Percentiles rank a stretch among this genome's conserved stretches.
Conservation (phyloP, 2,797 vertebrate species). For the Ctenochaetus hawaiiensis region DNA sequence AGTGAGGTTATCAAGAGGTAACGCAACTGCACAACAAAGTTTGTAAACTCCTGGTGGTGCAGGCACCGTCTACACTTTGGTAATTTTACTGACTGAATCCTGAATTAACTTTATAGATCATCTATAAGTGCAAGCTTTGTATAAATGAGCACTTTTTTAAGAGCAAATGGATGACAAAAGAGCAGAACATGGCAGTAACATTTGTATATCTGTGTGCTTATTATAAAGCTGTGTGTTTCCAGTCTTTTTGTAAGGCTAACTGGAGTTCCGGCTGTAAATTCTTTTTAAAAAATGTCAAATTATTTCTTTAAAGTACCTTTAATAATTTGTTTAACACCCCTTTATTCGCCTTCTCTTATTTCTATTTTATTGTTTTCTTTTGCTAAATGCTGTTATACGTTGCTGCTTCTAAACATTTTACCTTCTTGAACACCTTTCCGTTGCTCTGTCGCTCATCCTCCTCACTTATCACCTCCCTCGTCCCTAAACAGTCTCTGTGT, state of each 20-base stretch:
- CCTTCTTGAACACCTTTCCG: conserved; percentile 97
- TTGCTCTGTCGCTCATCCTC: conserved; percentile 93
- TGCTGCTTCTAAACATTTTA: conserved; percentile 61
- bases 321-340: not conserved
- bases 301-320: not conserved
- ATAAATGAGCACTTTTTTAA: too few species aligned
- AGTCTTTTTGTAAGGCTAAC: not conserved
- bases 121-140: not conserved
- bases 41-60: not conserved
- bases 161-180: too few species aligned
- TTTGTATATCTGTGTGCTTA: not conserved
- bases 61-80: not conserved
- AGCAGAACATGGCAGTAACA: too few species aligned
- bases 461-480: conserved; percentile 92
- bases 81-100: not conserved
- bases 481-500: conserved; percentile 90
- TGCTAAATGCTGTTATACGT: not conserved
- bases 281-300: not conserved
- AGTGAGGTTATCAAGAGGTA: conserved; percentile 27
- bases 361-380: not conserved
- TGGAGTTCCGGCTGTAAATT: not conserved
- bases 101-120: too few species aligned
- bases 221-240: not conserved
- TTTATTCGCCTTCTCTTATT: too few species aligned
- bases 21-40: conserved; percentile 11